Percentiles rank a stretch among this genome's conserved stretches.
These are phyloP conservation scores for Rhogogaster chlorosoma DNA, from an alignment of 2,888 invertebrate species.

Conservation along the genomic window DNA sequence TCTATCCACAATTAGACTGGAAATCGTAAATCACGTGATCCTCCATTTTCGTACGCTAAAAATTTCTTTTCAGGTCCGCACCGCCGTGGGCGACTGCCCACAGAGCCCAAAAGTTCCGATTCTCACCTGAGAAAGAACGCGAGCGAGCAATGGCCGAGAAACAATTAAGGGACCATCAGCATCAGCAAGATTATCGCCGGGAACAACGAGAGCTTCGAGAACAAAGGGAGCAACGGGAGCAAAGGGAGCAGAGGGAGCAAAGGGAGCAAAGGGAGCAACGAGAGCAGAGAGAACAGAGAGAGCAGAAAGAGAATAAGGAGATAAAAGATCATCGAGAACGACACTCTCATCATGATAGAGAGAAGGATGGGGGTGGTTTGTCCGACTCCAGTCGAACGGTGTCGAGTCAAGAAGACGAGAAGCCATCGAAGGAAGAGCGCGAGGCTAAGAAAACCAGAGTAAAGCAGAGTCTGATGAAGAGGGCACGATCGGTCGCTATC, in stretches of 20 bases:
- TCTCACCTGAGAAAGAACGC: constrained; percentile 75
- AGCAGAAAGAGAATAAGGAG: constrained; percentile 51
- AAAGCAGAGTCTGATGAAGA: constrained; percentile 89
- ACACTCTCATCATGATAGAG: constrained; percentile 61
- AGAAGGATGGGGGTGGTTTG: constrained; percentile 77
- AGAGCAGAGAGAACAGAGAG: constrained; percentile 17
- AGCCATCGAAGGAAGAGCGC: constrained; percentile 79
- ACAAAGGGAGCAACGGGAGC: constrained; percentile 48
- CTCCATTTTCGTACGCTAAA: constrained; percentile 2
- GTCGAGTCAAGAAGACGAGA: constrained; percentile 80
- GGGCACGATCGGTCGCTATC: constrained; percentile 91
- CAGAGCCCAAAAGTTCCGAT: constrained; percentile 74
- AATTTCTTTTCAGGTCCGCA: constrained; percentile 76
- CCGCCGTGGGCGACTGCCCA: constrained; percentile 80
- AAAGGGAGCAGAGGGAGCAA: constrained; percentile 27
- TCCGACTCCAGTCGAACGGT: constrained; percentile 81
- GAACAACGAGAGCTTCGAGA: constrained; percentile 50
- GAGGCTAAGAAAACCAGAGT: constrained; percentile 85
- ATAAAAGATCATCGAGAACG: constrained; percentile 64
- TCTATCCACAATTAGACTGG: background rate
- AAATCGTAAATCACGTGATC: background rate
- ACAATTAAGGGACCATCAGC: constrained; percentile 73
- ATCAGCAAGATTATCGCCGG: constrained; percentile 68
- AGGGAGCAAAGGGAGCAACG: constrained; percentile 17
- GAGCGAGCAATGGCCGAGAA: constrained; percentile 68